Percentiles rank a stretch among this genome's conserved stretches.
Evolutionary conservation across 2,113 vertebrate species (phyloP).

Genomic region (Labeo rohita): DNA sequence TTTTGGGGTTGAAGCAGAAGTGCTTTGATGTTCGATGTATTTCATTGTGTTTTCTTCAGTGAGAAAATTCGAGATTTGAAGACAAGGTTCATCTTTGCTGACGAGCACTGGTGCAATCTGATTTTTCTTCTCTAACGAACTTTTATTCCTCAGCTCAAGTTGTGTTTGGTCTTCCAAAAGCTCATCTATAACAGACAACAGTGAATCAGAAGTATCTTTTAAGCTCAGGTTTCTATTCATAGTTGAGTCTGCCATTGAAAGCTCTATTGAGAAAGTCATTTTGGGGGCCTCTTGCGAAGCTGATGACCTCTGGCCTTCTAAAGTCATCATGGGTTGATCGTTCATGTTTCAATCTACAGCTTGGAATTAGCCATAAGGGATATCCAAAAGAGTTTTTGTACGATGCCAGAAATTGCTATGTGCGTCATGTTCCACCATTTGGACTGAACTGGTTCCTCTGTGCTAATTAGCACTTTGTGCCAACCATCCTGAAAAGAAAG

Average conservation of each 20-base stretch:
- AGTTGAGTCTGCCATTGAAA: not conserved
- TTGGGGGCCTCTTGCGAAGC: conserved; percentile 50
- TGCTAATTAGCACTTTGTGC: conserved; percentile 31
- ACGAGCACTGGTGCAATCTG: not conserved
- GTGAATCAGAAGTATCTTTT: not conserved
- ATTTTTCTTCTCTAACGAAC: not conserved
- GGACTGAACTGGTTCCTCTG: conserved; percentile 31
- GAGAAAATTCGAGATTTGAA: conserved; percentile 4
- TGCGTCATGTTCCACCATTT: conserved; percentile 53
- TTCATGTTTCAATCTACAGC: conserved; percentile 77
- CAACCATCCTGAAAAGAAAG: conserved; percentile 20
- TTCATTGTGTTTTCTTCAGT: not conserved
- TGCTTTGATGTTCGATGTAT: not conserved
- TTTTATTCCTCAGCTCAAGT: conserved; percentile 13
- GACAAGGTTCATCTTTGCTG: conserved; percentile 9
- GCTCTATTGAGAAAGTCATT: conserved; percentile 48
- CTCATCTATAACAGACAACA: not conserved
- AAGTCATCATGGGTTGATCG: conserved; percentile 57
- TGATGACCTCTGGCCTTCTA: conserved; percentile 61
- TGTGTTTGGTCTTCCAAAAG: not conserved
- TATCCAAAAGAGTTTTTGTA: conserved; percentile 66
- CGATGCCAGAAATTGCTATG: conserved; percentile 61
- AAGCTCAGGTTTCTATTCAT: not conserved
- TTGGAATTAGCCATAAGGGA: conserved; percentile 68
- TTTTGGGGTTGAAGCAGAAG: not conserved